Evolutionary conservation across 1,140 invertebrate species (phyloP).

Genomic region (Teleogryllus occipitalis): DNA sequence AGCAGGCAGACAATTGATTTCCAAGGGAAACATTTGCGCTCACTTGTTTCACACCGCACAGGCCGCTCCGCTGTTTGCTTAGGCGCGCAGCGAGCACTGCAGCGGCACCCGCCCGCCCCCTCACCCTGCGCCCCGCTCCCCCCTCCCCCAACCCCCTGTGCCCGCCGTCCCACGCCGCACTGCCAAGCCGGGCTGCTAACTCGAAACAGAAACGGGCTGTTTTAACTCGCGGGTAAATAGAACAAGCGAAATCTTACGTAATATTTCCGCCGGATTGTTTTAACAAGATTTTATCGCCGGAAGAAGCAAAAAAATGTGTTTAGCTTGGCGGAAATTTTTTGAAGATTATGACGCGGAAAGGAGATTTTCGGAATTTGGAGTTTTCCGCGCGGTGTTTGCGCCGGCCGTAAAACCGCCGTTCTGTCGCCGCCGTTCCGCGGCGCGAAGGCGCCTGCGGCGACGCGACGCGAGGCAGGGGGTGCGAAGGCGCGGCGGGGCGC

Average conservation of each 20-base stretch:
- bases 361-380: not conserved
- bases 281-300: not conserved
- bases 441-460: not conserved
- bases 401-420: not conserved
- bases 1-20: not conserved
- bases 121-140: no score
- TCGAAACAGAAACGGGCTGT: not conserved
- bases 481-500: not conserved
- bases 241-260: not conserved
- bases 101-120: not conserved
- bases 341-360: not conserved
- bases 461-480: not conserved
- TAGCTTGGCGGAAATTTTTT: not conserved
- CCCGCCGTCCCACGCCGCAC: no score
- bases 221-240: constrained; percentile 1
- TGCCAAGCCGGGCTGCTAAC: not conserved
- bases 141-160: no score
- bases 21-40: not conserved
- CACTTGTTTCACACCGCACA: not conserved
- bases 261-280: not conserved
- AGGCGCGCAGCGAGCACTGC: not conserved
- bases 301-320: not conserved
- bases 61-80: not conserved
- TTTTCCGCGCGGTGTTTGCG: not conserved
- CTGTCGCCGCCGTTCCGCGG: not conserved